These are phyloP conservation scores for Camponotus pennsylvanicus DNA, from an alignment of 1,140 invertebrate genomes.

Conservation along the genomic window DNA sequence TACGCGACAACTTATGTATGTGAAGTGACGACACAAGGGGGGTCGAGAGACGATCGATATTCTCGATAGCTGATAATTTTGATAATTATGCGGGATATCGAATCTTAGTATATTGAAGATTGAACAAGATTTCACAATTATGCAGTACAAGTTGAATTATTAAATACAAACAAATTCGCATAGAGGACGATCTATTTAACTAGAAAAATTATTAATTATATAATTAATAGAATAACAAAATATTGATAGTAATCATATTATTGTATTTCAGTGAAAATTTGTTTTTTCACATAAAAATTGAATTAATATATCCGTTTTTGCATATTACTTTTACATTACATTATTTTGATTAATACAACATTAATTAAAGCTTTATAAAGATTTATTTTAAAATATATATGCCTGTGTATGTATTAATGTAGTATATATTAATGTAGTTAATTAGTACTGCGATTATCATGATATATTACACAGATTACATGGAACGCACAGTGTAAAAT, in stretches of 20 bases:
- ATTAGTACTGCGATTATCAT: not conserved
- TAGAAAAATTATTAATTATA: not conserved
- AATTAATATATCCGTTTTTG: not conserved
- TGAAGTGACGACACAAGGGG: constrained; percentile 33
- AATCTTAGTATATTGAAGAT: not conserved
- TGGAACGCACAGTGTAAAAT: constrained; percentile 7
- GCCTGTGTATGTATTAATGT: not conserved
- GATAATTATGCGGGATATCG: not conserved
- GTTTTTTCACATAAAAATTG: not conserved
- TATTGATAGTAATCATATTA: not conserved
- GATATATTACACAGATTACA: not conserved
- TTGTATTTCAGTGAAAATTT: constrained; percentile 13
- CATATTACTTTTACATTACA: not conserved
- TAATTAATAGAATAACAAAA: no score
- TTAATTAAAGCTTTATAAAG: not conserved
- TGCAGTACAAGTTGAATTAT: constrained; percentile 5
- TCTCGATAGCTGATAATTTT: constrained; percentile 25
- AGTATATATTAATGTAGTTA: not conserved
- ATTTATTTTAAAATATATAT: not conserved
- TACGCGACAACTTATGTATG: constrained; percentile 65
- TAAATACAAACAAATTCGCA: not conserved
- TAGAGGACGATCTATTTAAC: not conserved
- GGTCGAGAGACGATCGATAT: constrained; percentile 41
- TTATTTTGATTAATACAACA: no score
- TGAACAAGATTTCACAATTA: not conserved